Conservation (phyloP, 2,113 vertebrate species). For the Zosterops pallidus region DNA sequence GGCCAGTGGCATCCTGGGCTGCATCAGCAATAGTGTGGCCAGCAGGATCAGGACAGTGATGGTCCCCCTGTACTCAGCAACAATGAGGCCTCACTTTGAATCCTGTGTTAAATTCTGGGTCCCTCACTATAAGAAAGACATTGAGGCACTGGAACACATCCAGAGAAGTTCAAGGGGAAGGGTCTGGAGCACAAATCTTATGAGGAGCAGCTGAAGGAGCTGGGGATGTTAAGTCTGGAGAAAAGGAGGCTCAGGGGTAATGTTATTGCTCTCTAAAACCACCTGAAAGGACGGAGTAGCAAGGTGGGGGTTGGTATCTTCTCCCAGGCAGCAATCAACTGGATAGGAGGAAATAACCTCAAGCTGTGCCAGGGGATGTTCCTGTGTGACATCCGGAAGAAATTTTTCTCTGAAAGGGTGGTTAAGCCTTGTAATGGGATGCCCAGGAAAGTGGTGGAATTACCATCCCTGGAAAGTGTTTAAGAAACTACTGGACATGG, state of each 20-base stretch:
- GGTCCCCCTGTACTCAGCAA: accelerated
- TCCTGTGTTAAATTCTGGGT: not conserved
- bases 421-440: not conserved
- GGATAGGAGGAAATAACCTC: not conserved
- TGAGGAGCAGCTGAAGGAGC: not conserved
- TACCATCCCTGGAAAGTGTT: not conserved
- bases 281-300: not conserved
- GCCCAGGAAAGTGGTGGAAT: not conserved
- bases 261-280: not conserved
- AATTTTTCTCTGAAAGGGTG: not conserved
- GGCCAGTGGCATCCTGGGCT: not conserved
- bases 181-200: not conserved
- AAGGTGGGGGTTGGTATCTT: accelerated
- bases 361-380: not conserved
- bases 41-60: not conserved
- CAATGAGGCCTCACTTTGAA: accelerated
- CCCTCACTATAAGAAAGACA: not conserved
- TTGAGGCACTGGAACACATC: accelerated
- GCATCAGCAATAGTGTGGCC: accelerated
- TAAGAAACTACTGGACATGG: not conserved
- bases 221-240: not conserved
- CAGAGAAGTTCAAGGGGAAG: not conserved
- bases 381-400: not conserved
- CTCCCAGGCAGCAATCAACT: not conserved
- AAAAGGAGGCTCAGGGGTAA: not conserved